Evolutionary conservation across 2,797 vertebrate species (phyloP), one percentile per base, ranked within the genome.

Genomic region (Neopelma chrysocephalum): DNA sequence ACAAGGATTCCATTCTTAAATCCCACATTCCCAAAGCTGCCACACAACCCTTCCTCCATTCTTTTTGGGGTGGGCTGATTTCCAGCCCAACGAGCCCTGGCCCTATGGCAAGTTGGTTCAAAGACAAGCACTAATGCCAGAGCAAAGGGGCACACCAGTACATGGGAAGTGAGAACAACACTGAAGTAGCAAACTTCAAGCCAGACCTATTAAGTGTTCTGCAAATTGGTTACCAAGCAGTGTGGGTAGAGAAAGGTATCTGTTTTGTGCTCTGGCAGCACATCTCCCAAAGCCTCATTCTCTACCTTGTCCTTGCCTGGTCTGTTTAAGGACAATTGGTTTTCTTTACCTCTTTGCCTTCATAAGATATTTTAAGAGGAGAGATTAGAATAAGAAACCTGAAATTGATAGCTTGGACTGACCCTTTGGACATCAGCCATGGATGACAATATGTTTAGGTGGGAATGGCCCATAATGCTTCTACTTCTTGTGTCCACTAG

Each of bases 171-270:
- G 18, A 82, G 36, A 79, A 65, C 6, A 34, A 29, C 3, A 4
- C 23, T 22, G 26, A 86, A 32, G 42, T 11, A 23, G 36, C 23
- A 93, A 53, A 57, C 26, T 68, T 56, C 61, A 57, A 61, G 48
- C 10, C 70, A 61, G 25, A 65, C 9, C 23, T 51, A 27, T 20
- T 9, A 32, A 51, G 32, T 4, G 13, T 1, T 81, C 58, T 54
- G 27, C 32, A 60, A 62, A 80, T 53, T 21, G 42, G 6, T 40
- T 48, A 13, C 27, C 31, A 65, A 36, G 26, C 18, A 83, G 10
- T 0, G 0, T 4, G 4, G 13, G 21, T 3, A 62, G 29, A 4
- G 1, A 86, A 17, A 3, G 34, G 3, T 8, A 47, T 32, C 34
- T 17, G 3, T 8, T 75, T 85, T 70, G 80, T 12, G 17, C 9